These are phyloP conservation scores for Myanophis thanlyinensis DNA, from an alignment of 2,113 vertebrate genomes.

Conservation along the genomic window DNA sequence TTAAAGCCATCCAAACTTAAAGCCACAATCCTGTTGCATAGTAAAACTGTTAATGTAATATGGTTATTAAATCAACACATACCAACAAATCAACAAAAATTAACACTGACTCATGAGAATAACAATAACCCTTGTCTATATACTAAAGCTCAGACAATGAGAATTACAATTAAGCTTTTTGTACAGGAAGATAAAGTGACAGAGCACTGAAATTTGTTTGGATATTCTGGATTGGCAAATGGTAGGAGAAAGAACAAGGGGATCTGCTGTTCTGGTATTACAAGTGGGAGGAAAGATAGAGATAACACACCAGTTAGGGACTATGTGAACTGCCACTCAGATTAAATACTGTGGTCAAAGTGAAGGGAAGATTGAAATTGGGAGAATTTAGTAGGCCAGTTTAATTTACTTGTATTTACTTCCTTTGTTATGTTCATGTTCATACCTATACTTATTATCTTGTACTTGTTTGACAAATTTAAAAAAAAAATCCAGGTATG, in stretches of 20 bases:
- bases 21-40: background rate
- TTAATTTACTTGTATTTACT: too few relatives aligned
- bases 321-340: background rate
- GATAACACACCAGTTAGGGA: background rate
- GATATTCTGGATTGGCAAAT: background rate
- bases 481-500: background rate
- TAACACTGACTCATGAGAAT: background rate
- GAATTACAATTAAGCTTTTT: background rate
- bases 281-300: background rate
- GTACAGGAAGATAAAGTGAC: background rate
- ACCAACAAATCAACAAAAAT: background rate
- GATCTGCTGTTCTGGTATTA: background rate
- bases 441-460: too few relatives aligned
- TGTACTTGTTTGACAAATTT: too few relatives aligned
- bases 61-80: background rate
- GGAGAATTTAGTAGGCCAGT: background rate
- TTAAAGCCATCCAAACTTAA: background rate
- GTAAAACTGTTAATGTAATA: background rate
- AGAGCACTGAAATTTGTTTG: background rate
- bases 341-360: background rate
- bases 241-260: background rate
- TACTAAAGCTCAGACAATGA: background rate
- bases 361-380: background rate
- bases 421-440: too few relatives aligned
- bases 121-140: background rate